Base-by-base conservation (phyloP, 2,113 vertebrate species). In the Amazona guildingii region DNA sequence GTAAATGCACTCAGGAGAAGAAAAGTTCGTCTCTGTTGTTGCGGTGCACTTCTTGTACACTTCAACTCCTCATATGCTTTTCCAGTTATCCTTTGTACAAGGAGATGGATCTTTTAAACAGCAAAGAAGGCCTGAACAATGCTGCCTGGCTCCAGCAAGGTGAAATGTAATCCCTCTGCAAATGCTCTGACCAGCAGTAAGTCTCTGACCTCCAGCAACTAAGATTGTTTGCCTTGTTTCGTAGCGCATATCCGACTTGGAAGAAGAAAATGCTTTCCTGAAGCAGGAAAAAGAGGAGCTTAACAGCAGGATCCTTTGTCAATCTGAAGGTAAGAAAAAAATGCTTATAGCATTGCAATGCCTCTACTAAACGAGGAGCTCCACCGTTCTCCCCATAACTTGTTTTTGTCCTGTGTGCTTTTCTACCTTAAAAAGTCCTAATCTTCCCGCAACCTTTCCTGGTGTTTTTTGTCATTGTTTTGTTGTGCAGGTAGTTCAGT, bases 231-330 rank as follows among this genome's bases (percentile, higher is more conserved):
- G 21, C 59, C 55, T 90, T 86, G 28, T 72, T 92, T 82, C 6
- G 0, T 52, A 99, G 99, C 97, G 98, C 25, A 98, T 99, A 78
- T 94, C 98, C 2, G 98, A 99, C 92, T 97, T 99, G 97, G 98
- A 99, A 97, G 97, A 90, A 37, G 99, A 99, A 88, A 99, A 99
- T 4, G 24, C 96, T 4, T 88, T 99, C 69, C 96, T 99, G 95
- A 99, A 99, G 97, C 97, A 97, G 41, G 98, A 99, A 84, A 99
- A 99, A 91, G 99, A 99, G 39, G 98, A 98, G 51, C 97, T 99
- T 51, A 99, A 99, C 97, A 98, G 88, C 64, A 98, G 83, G 68
- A 98, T 99, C 74, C 96, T 98, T 23, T 81, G 95, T 83, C 97
- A 97, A 6, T 95, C 98, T 2, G 96, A 97, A 98, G 99, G 99